Base-by-base conservation (phyloP, 2,797 vertebrate genomes). In the Poecilia velifera region DNA sequence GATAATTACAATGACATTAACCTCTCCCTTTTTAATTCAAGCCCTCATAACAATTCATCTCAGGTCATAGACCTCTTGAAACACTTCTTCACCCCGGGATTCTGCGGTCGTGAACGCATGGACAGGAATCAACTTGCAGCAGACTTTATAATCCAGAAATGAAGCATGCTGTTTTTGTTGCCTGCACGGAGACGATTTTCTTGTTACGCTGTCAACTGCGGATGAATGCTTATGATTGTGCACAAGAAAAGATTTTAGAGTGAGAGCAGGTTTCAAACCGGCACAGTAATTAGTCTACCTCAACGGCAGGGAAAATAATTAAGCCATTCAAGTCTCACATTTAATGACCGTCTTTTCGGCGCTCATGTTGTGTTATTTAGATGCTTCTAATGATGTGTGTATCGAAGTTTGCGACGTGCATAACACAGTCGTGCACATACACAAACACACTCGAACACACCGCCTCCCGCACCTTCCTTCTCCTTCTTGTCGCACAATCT, bases 1-100 rank as follows among this genome's bases (percentile, higher is more conserved):
- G 87, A 93, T 95, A 95, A 96, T 96, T 95, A 94, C 93, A 95
- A 94, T 91, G 93, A 91, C 90, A 95, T 96, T 96, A 96, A 96
- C 95, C 95, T 96, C 92, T 95, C 92, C 90, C 94, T 92, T 89
- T 85, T 90, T 93, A 91, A 92, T 94, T 95, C 88, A 93, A 87
- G 88, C 80, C 84, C 89, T 90, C 86, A 78, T 86, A 83, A 87
- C 75, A 87, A 92, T 90, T 93, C 90, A 88, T 91, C 86, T 86
- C 79, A 90, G 90, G 90, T 90, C 89, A 73, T 14, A 80, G 84
- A 84, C 89, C 88, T 88, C 77, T 80, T 49, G 16, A 72, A 92
- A 85, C 73, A 85, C 88, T 89, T 89, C 77, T 82, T 84, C 85
- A 84, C 84, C 76, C 76, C 77, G 76, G 57, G 82, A 90, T 89